phyloP scores from a whole-genome alignment of 92 coral and sea anemone genomes.

The Isaurus tuberculatus region DNA sequence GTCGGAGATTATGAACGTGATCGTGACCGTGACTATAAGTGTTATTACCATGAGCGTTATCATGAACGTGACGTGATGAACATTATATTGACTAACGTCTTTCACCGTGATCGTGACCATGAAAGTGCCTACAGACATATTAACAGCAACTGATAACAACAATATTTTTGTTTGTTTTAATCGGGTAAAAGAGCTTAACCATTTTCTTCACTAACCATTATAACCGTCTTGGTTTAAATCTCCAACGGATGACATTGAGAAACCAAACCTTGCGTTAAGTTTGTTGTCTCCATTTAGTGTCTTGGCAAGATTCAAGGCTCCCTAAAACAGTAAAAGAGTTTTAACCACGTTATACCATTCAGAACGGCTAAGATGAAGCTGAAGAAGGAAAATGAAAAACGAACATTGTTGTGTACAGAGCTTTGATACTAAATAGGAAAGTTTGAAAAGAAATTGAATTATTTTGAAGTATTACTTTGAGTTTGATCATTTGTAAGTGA shows the following conservation, averaged over 20 bases:
- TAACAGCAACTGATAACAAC: background rate
- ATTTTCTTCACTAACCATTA: conserved; percentile 53
- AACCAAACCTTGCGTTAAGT: conserved; percentile 74
- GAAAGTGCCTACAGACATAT: too few species aligned
- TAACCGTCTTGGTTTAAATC: conserved; percentile 80
- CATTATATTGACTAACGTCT: too few species aligned
- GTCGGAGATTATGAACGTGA: too few species aligned
- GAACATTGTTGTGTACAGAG: too few species aligned
- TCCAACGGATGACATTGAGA: conserved; percentile 83
- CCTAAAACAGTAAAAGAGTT: conserved; percentile 28
- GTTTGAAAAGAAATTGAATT: too few species aligned
- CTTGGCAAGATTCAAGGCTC: conserved; percentile 68
- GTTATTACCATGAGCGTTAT: background rate
- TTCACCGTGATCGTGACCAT: background rate
- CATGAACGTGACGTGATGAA: background rate
- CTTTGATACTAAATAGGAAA: too few species aligned
- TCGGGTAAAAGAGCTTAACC: background rate
- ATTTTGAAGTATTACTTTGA: too few species aligned
- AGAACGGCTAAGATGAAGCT: background rate
- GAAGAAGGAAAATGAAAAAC: too few species aligned
- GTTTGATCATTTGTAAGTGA: too few species aligned
- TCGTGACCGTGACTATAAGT: background rate
- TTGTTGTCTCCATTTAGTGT: conserved; percentile 74
- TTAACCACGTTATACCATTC: too few species aligned
- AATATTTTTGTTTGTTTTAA: too few species aligned